Base-by-base conservation (phyloP, 2,888 invertebrate species). In the Conops quadrifasciatus region DNA sequence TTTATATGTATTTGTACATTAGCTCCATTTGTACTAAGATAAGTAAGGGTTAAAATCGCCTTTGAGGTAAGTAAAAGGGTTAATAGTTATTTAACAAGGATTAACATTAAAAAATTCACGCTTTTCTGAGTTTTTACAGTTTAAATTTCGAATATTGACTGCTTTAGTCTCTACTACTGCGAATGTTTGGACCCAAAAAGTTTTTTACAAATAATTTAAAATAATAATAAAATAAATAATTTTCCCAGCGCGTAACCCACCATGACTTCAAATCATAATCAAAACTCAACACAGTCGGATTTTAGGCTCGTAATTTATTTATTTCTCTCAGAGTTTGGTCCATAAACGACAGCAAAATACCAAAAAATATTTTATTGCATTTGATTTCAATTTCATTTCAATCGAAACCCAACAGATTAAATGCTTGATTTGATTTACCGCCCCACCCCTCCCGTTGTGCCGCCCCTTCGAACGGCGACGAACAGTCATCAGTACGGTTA, bases 301-400 rank as follows among this genome's bases (percentile, higher is more conserved):
- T 65, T 36, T 36, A 7, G 4, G 9, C 9, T 67, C 15, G 58
- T 59, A 60, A 72, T 72, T 72, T 72, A 76, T 71, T 71, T 73
- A 67, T 63, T n/a, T n/a, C 49, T 43, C 5, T 36, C 62, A n/a
- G 2, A 19, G 21, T 21, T 19, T 2, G 58, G 21, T 62, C 28
- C 53, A 70, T 62, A 71, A 66, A 71, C 67, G 26, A 72, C 67
- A 71, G 53, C 66, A 73, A 71, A 73, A 73, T 45, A 51, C 72
- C 73, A 36, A 53, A 66, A 67, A 67, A 70, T 65, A 62, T 71
- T 72, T 77, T 80, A 80, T 80, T 80, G 74, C 75, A 75, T 81
- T 79, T 71, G 49, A 68, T 51, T 75, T 74, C 77, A 76, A 80
- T 80, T 79, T 73, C 76, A 75, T 80, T 79, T 76, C 36, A 36